Percentiles rank a stretch among this genome's conserved stretches.
phyloP scores from a whole-genome alignment of 2,113 vertebrate species.

The Nerophis lumbriciformis region DNA sequence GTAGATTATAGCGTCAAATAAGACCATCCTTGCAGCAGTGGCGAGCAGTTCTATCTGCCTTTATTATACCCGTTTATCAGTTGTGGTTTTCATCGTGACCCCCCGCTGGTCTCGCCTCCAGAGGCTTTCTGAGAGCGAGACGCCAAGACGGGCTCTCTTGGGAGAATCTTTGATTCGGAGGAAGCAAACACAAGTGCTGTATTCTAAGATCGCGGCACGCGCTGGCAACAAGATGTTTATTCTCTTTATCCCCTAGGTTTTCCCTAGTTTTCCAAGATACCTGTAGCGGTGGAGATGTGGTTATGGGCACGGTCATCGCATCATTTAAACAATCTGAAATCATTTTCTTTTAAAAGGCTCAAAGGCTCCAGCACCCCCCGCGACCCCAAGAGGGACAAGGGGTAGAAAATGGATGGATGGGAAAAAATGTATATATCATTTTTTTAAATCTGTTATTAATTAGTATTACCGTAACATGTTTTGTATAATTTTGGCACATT shows the following conservation, averaged over 20 bases:
- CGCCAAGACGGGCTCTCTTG: slow-evolving; percentile 15
- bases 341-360: too few relatives aligned
- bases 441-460: too few relatives aligned
- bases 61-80: slow-evolving; percentile 24
- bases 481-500: too few relatives aligned
- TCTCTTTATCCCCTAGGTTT: background rate
- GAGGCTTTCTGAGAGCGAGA: slow-evolving; percentile 6
- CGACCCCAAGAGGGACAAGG: too few relatives aligned
- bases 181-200: slow-evolving; percentile 41
- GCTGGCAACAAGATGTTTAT: slow-evolving; percentile 34
- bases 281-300: too few relatives aligned
- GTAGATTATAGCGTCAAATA: slow-evolving; percentile 6
- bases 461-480: too few relatives aligned
- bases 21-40: background rate
- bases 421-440: too few relatives aligned
- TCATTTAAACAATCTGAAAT: too few relatives aligned
- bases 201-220: slow-evolving; percentile 34
- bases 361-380: too few relatives aligned
- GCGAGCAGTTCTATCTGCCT: slow-evolving; percentile 6
- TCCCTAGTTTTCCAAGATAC: too few relatives aligned
- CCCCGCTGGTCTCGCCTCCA: slow-evolving; percentile 7
- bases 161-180: slow-evolving; percentile 37
- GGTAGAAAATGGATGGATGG: too few relatives aligned
- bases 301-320: too few relatives aligned
- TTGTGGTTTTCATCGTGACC: slow-evolving; percentile 17